Base-by-base conservation (phyloP, 53 echinoderm and acorn worm genomes). In the Hippasteria phrygiana region DNA sequence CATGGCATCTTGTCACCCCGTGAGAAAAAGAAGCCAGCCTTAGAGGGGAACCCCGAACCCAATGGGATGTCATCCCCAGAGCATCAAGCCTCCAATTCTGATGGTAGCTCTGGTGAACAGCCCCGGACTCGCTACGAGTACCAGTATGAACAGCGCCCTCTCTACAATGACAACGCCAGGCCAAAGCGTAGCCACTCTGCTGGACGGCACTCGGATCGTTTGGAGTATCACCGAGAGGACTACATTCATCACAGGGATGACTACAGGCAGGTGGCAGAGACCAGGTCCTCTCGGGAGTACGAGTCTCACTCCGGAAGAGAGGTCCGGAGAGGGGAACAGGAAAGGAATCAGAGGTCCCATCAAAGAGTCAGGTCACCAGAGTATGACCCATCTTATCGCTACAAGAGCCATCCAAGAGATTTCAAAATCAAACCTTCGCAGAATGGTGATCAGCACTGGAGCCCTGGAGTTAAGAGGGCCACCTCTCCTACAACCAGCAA, bases 1-100 rank as follows among this genome's bases (percentile, higher is more conserved):
- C 83, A 93, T 34, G 90, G 90, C 75, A 84, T 96, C 66, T 88
- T 96, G 72, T 90, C 93, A 67, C 82, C 93, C 62, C 87, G 87
- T 43, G 93, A 93, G 36, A 93, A 79, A 45, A 96, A 92, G 62
- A 75, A 88, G 72, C 36, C 69, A 2, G 36, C 62, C 43, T 42
- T 59, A 73, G 54, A 90, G 54, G 82, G 74, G 13, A 73, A 73
- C 73, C 18, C 59, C 26, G 46, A 80, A 53, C 47, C 69, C 2
- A 69, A 85, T 36, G 85, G 70, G 69, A 85, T 85, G 85, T 85
- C 85, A 22, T 64, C 71, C 35, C 53, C 71, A 85, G 85, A 85
- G 22, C 51, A 28, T 0, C 69, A 41, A 47, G 48, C 71, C 53
- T 69, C 85, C 45, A 31, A 85, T 48, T 85, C 85, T 1, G 67